Conservation (phyloP, 1,140 invertebrate genomes). For the Harpegnathos saltator region DNA sequence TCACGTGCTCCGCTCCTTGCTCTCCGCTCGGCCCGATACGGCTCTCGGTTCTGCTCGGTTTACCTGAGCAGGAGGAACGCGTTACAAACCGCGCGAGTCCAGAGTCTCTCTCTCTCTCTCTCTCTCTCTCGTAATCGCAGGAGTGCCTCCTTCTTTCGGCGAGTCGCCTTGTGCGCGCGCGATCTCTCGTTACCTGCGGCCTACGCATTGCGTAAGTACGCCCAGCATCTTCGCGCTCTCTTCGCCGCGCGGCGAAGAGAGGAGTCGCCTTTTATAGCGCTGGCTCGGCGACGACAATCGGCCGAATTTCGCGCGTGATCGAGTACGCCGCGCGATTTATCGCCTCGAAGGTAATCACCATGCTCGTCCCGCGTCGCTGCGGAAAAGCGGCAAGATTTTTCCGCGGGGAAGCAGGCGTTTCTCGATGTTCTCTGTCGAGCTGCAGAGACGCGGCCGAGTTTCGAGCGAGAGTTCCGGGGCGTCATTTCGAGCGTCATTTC, state of each 20-base stretch:
- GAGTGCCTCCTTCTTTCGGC: background rate
- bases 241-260: slow-evolving; percentile 12
- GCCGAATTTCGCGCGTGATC: background rate
- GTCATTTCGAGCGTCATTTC: no score
- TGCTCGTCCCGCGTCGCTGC: no score
- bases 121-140: no score
- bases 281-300: slow-evolving; percentile 5
- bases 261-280: background rate
- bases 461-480: no score
- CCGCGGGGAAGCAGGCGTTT: no score
- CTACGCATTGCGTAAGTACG: slow-evolving; percentile 49
- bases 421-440: no score
- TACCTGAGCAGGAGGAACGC: background rate
- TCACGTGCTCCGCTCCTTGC: slow-evolving; percentile 47
- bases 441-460: no score
- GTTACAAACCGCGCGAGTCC: background rate
- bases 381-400: no score
- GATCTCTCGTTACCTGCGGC: slow-evolving; percentile 16
- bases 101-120: slow-evolving; percentile 12
- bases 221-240: background rate
- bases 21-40: background rate
- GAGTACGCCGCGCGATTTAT: no score
- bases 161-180: slow-evolving; percentile 26
- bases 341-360: no score
- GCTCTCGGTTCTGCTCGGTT: background rate